Percentiles rank a stretch among this genome's conserved stretches.
These are phyloP conservation scores for Mythimna albipuncta DNA, from an alignment of 2,888 invertebrate species.

Conservation along the genomic window DNA sequence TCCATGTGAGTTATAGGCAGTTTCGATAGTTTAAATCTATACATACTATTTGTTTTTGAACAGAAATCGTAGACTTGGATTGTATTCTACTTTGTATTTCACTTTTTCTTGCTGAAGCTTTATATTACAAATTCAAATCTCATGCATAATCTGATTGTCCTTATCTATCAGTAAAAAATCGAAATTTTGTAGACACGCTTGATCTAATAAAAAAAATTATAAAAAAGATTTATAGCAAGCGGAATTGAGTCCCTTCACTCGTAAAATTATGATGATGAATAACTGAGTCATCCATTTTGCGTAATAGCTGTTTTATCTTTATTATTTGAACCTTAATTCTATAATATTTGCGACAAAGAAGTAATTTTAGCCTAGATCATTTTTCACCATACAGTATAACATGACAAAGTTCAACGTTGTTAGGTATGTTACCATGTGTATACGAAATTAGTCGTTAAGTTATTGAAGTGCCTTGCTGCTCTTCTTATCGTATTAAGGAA, in stretches of 20 bases:
- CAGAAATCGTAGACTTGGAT: slow-evolving; percentile 17
- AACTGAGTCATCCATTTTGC: slow-evolving; percentile 40
- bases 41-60: slow-evolving; percentile 30
- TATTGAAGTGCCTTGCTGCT: not conserved
- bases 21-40: slow-evolving; percentile 45
- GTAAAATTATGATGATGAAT: slow-evolving; percentile 55
- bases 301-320: slow-evolving; percentile 30
- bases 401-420: too few relatives aligned
- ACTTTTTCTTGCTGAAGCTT: not conserved
- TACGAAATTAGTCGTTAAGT: not conserved
- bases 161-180: slow-evolving; percentile 8
- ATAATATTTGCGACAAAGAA: slow-evolving; percentile 15
- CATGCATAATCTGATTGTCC: slow-evolving; percentile 12
- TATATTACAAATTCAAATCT: slow-evolving; percentile 3
- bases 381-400: not conserved
- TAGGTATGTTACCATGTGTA: not conserved
- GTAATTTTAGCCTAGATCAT: not conserved
- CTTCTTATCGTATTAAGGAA: not conserved
- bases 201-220: slow-evolving; percentile 41
- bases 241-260: slow-evolving; percentile 45
- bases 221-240: slow-evolving; percentile 40
- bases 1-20: slow-evolving; percentile 19
- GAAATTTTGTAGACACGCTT: slow-evolving; percentile 19
- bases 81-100: not conserved
- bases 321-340: slow-evolving; percentile 20